Evolutionary conservation across 2,888 invertebrate species (phyloP).

Genomic region (Leucophenga maculata): DNA sequence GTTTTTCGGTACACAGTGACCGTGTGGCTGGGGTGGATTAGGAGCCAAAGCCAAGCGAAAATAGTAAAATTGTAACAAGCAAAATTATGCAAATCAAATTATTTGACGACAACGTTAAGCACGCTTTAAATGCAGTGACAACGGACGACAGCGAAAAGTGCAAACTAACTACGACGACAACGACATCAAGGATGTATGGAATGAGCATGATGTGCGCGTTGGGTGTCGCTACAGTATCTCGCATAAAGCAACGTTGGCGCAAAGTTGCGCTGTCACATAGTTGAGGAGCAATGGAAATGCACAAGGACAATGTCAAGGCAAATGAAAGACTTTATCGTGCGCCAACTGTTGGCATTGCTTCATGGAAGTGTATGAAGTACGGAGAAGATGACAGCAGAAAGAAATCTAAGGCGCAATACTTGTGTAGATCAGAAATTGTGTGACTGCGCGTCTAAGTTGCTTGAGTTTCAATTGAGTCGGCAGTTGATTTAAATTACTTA

Average conservation of each 20-base stretch:
- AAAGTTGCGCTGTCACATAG: neutral
- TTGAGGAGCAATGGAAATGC: conserved; percentile 26
- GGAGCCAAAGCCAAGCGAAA: neutral
- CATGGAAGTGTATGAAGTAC: neutral
- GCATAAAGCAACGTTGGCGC: neutral
- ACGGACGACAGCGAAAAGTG: conserved; percentile 14
- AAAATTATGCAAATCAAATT: conserved; percentile 70
- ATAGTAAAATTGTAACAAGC: conserved; percentile 46
- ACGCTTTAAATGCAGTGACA: conserved; percentile 48
- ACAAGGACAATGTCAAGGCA: conserved; percentile 30
- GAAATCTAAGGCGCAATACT: neutral
- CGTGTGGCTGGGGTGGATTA: conserved; percentile 11
- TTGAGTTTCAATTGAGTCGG: conserved; percentile 4
- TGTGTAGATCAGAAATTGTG: neutral
- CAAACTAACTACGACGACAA: conserved; percentile 21
- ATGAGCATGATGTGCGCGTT: conserved; percentile 4
- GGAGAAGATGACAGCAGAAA: neutral
- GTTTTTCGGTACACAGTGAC: too few relatives aligned
- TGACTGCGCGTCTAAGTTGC: neutral
- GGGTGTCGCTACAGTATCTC: conserved; percentile 6
- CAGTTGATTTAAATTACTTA: neutral
- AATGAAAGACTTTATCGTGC: conserved; percentile 7
- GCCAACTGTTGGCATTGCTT: conserved; percentile 8
- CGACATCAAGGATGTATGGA: neutral
- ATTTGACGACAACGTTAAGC: conserved; percentile 64